Percentiles rank a stretch among this genome's conserved stretches.
These are phyloP conservation scores for Alligator sinensis DNA, from an alignment of 2,113 vertebrate species.

Conservation along the genomic window DNA sequence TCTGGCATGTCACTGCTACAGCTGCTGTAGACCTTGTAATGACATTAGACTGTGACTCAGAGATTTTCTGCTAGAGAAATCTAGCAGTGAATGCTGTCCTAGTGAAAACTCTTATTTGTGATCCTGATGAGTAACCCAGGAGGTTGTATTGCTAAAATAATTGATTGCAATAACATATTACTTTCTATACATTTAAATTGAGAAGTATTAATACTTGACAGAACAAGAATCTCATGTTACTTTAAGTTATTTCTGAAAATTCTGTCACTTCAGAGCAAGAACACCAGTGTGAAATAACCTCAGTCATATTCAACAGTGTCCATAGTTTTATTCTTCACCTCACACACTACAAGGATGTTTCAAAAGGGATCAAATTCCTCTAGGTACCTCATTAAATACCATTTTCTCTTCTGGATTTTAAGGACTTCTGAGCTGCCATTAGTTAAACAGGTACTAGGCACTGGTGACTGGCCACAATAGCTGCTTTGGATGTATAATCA, in stretches of 20 bases:
- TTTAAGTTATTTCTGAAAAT: background rate
- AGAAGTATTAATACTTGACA: background rate
- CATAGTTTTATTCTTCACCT: background rate
- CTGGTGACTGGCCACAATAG: background rate
- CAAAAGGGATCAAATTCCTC: background rate
- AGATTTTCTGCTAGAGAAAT: conserved; percentile 44
- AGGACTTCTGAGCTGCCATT: background rate
- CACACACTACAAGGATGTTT: background rate
- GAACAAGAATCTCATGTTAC: background rate
- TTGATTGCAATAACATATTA: background rate
- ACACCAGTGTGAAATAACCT: background rate
- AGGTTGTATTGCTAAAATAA: conserved; percentile 12
- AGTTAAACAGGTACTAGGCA: background rate
- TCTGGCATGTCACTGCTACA: conserved; percentile 62
- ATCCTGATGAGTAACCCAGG: conserved; percentile 19
- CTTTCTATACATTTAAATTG: too few species aligned
- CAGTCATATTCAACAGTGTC: background rate
- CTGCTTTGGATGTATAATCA: background rate
- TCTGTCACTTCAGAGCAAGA: background rate
- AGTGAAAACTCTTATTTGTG: conserved; percentile 32
- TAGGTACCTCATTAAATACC: background rate
- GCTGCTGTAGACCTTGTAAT: conserved; percentile 58
- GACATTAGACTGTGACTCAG: conserved; percentile 66
- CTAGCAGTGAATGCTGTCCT: conserved; percentile 33
- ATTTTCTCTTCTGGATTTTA: background rate